phyloP scores from a whole-genome alignment of 2,113 vertebrate genomes.

The Cyanoderma ruficeps region DNA sequence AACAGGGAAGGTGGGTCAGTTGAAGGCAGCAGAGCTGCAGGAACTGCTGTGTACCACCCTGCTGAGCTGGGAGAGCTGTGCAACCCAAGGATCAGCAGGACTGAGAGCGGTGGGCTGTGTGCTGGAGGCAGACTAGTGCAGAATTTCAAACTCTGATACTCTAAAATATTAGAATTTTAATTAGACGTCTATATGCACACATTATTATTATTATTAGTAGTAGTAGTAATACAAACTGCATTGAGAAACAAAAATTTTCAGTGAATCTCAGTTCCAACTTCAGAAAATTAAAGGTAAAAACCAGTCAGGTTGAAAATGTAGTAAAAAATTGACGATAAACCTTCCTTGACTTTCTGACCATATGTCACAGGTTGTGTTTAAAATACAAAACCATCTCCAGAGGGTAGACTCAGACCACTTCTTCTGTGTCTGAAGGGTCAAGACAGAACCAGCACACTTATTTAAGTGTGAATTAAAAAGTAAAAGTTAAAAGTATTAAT shows the following conservation, averaged over 20 bases:
- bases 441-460: not conserved
- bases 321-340: not conserved
- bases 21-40: not conserved
- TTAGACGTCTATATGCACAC: not conserved
- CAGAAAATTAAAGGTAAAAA: not conserved
- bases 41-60: fast-evolving
- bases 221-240: not conserved
- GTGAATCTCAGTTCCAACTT: not conserved
- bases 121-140: not conserved
- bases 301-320: not conserved
- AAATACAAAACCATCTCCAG: not conserved
- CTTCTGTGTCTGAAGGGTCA: not conserved
- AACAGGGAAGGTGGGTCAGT: not conserved
- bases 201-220: not conserved
- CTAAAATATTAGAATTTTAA: not conserved
- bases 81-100: not conserved
- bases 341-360: not conserved
- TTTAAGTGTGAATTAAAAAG: not conserved
- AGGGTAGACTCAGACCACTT: not conserved
- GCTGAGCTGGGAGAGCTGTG: not conserved
- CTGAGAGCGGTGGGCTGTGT: fast-evolving
- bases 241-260: not conserved
- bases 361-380: not conserved
- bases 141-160: not conserved
- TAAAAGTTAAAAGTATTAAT: too few species aligned